Percentiles rank a stretch among this genome's conserved stretches.
Conservation (phyloP, 2,888 invertebrate species). For the Baccha elongata region DNA sequence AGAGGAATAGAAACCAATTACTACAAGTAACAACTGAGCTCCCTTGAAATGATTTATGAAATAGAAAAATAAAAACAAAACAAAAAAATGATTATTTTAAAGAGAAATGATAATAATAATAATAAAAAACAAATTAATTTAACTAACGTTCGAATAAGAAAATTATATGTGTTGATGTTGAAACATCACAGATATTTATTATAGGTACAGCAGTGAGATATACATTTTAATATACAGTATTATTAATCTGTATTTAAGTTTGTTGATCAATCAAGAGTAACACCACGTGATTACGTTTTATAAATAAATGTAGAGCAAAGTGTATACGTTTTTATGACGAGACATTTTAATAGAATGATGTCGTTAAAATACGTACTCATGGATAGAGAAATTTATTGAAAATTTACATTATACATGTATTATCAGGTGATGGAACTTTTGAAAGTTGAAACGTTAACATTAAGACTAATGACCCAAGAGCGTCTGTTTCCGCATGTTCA, state of each 20-base stretch:
- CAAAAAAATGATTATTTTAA: conserved; percentile 21
- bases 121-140: conserved; percentile 9
- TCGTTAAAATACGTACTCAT: too few species aligned
- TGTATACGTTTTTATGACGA: neutral
- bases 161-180: conserved; percentile 29
- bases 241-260: conserved; percentile 2
- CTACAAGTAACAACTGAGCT: neutral
- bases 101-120: conserved; percentile 26
- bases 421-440: too few species aligned
- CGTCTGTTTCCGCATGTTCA: too few species aligned
- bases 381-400: too few species aligned
- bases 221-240: conserved; percentile 13
- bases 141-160: conserved; percentile 29
- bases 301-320: neutral
- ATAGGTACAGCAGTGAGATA: conserved; percentile 1
- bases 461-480: too few species aligned
- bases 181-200: neutral
- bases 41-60: conserved; percentile 9
- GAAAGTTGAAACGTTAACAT: too few species aligned
- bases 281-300: neutral
- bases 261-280: neutral
- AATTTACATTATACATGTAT: too few species aligned
- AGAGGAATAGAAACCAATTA: conserved; percentile 30
- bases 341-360: neutral
- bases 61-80: conserved; percentile 2